These are phyloP conservation scores for Campoplex capitator DNA, from an alignment of 2,888 invertebrate genomes.

Conservation along the genomic window DNA sequence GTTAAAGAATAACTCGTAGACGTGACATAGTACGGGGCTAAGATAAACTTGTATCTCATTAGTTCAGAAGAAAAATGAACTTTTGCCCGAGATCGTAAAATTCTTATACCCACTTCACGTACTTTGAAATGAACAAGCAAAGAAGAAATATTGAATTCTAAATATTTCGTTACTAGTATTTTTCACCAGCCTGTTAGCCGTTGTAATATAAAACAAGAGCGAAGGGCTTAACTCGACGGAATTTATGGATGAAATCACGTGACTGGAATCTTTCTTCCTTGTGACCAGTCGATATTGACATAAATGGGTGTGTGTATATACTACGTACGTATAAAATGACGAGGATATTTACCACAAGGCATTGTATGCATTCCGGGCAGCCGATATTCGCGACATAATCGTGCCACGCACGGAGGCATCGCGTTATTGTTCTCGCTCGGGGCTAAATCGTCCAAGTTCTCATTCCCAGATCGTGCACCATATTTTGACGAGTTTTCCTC, in stretches of 20 bases:
- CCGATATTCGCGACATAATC: slow-evolving; percentile 78
- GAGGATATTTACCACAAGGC: slow-evolving; percentile 64
- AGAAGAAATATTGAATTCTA: background rate
- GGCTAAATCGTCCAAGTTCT: slow-evolving; percentile 61
- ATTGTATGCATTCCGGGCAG: slow-evolving; percentile 76
- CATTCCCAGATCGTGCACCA: slow-evolving; percentile 27
- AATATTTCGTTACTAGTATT: background rate
- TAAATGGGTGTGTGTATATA: slow-evolving; percentile 2
- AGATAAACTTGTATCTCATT: background rate
- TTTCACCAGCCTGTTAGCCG: background rate
- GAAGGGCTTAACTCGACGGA: background rate
- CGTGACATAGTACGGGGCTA: background rate
- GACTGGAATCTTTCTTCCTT: background rate
- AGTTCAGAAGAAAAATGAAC: background rate
- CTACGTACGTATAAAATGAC: slow-evolving; percentile 7
- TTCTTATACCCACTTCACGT: background rate
- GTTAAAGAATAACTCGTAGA: background rate
- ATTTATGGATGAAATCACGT: background rate
- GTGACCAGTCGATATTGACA: slow-evolving; percentile 15
- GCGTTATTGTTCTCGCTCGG: slow-evolving; percentile 69
- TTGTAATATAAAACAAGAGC: background rate
- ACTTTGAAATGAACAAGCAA: background rate
- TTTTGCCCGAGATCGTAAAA: background rate
- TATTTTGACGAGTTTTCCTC: slow-evolving; percentile 19
- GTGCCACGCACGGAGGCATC: slow-evolving; percentile 68